Base-by-base conservation (phyloP, 2,113 vertebrate genomes). In the Sclerurus mexicanus region DNA sequence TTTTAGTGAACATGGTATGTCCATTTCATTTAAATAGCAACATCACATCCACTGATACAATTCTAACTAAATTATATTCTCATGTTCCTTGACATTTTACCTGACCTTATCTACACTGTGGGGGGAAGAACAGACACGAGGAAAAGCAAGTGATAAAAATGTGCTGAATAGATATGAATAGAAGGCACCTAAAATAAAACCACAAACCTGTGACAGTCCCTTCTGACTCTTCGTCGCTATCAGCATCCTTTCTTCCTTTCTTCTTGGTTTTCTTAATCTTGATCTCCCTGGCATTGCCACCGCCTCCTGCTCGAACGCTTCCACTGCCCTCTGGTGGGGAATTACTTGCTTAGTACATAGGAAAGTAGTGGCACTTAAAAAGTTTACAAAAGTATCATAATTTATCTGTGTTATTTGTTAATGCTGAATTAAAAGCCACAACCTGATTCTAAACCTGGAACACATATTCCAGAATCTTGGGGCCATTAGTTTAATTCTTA, bases 241-340 rank as follows among this genome's bases (percentile, higher is more conserved):
- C 99, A 23, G 98, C 98, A 9, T 99, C 99, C 92, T 97, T 99
- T 95, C 98, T 98, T 63, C 98, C 98, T 95, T 99, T 99, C 97
- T 99, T 99, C 97, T 99, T 99, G 49, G 92, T 97, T 97, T 99
- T 99, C 60, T 98, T 99, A 44, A 98, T 98, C 89, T 98, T 98
- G 96, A 99, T 97, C 75, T 99, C 99, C 94, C 99, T 98, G 89
- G 99, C 99, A 72, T 99, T 99, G 69, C 99, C 94, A 25, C 98
- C 98, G 4, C 99, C 98, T 93, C 98, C 97, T 25, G 96, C 87
- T 98, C 98, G 98, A 80, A 98, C 91, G 30, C 98, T 99, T 95
- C 99, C 98, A 82, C 98, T 98, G 96, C 99, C 99, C 98, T 99
- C 99, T 99, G 96, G 87, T 93, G 94, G 97, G 94, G 47, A 97